These are phyloP conservation scores for Corythoichthys haematopterus DNA, from an alignment of 2,113 vertebrate genomes.

Conservation along the genomic window DNA sequence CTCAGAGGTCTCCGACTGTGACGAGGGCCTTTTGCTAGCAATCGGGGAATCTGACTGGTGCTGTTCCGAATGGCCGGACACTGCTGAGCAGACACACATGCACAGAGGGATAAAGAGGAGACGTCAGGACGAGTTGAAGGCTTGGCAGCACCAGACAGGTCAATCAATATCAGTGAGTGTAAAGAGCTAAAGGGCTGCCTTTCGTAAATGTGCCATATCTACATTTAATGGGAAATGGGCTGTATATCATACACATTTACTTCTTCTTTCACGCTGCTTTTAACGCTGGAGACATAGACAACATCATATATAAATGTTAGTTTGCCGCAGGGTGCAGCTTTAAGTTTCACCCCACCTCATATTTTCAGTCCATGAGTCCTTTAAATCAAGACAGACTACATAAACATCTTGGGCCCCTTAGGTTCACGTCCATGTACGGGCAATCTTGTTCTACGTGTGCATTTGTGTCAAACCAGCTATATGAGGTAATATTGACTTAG, in stretches of 20 bases:
- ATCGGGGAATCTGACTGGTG: conserved; percentile 82
- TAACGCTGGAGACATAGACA: conserved; percentile 40
- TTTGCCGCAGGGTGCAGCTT: conserved; percentile 53
- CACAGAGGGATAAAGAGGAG: conserved; percentile 32
- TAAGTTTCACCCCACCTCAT: conserved; percentile 42
- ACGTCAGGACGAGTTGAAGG: conserved; percentile 47
- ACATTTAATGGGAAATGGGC: conserved; percentile 45
- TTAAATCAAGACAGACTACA: conserved; percentile 42
- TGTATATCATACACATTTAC: conserved; percentile 18
- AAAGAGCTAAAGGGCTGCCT: conserved; percentile 46
- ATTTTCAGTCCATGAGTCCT: conserved; percentile 42
- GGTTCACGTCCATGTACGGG: conserved; percentile 14
- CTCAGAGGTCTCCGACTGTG: conserved; percentile 79
- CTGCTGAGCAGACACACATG: conserved; percentile 59
- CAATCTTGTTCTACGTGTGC: not conserved
- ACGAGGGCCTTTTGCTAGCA: conserved; percentile 81
- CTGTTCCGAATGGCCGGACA: conserved; percentile 81
- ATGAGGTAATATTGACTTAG: not conserved
- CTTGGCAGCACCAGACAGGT: conserved; percentile 41
- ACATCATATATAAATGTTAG: conserved; percentile 54
- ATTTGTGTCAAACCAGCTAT: not conserved
- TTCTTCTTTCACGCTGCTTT: conserved; percentile 35
- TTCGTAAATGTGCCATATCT: conserved; percentile 54
- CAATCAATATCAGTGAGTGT: conserved; percentile 56
- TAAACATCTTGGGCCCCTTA: conserved; percentile 22